Conservation (phyloP, 23 tunicate species). For the Oikopleura dioica region DNA sequence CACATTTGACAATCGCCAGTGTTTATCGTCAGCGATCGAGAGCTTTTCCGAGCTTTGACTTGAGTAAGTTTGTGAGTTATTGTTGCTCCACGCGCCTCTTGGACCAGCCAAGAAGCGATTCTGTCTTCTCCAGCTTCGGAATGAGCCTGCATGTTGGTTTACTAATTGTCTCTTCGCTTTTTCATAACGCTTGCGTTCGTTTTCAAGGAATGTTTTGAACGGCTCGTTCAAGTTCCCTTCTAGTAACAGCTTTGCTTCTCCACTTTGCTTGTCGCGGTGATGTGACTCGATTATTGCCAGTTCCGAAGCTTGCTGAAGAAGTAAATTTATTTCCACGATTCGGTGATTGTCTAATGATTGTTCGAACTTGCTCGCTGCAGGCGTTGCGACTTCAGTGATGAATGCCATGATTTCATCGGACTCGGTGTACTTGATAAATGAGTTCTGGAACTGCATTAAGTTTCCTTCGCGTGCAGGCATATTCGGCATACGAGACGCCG, state of each 20-base stretch:
- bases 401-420: constrained; percentile 36
- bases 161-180: constrained; percentile 21
- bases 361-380: background rate
- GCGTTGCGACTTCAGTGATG: constrained; percentile 15
- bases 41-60: background rate
- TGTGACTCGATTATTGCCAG: background rate
- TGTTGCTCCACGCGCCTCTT: constrained; percentile 61
- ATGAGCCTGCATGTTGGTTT: constrained; percentile 46
- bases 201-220: background rate
- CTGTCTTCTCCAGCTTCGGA: constrained; percentile 51
- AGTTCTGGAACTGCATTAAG: constrained; percentile 42
- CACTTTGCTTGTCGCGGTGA: background rate
- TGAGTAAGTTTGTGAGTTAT: constrained; percentile 14
- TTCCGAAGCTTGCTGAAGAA: background rate
- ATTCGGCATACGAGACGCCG: constrained; percentile 15
- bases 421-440: constrained; percentile 37
- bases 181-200: background rate
- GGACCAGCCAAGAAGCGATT: constrained; percentile 51
- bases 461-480: constrained; percentile 54
- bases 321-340: background rate
- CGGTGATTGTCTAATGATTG: background rate
- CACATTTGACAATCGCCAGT: constrained; percentile 76
- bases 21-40: constrained; percentile 30
- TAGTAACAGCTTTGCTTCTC: background rate
- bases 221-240: background rate